Base-by-base conservation (phyloP, 2,797 vertebrate species). In the Acrossocheilus fasciatus region DNA sequence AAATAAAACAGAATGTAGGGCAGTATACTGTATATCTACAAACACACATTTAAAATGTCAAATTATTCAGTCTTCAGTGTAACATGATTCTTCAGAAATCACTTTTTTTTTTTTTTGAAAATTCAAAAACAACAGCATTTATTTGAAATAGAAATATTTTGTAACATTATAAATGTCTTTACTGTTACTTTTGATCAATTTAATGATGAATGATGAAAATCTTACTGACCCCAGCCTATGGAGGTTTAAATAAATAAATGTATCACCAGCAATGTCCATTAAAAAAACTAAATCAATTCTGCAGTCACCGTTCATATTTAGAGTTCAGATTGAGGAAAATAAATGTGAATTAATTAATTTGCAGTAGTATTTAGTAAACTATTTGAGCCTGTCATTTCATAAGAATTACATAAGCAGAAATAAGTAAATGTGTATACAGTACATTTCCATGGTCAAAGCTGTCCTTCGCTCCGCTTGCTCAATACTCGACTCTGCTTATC, bases 401-500 rank as follows among this genome's bases (percentile, higher is more conserved):
- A 66, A 66, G 26, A 15, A 34, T 66, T 66, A 15, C 62, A 66
- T 17, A 18, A 69, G 66, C 66, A 47, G 64, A 26, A 7, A 47
- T 79, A 64, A 89, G 59, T 50, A 78, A 43, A 69, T 69, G 83
- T 43, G 3, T 75, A 82, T 30, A 82, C 76, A 64, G 81, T 66
- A 47, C 17, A 34, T 81, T 72, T 72, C 72, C 75, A 87, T n/a
- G 62, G 85, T 41, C 74, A 79, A 59, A 68, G 41, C 79, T 82
- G 50, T 68, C 43, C 59, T 36, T 30, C 47, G 11, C 30, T 43
- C 6, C 34, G 34, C 45, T 72, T 78, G 18, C 72, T 66, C 87
- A 78, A 72, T 57, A 64, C 64, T 74, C 34, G 39, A 52, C 36
- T 86, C 43, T 70, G 52, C 64, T 88, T 68, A 83, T 89, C 89